Evolutionary conservation across 2,888 invertebrate species (phyloP).

Genomic region (Melieria omissa): DNA sequence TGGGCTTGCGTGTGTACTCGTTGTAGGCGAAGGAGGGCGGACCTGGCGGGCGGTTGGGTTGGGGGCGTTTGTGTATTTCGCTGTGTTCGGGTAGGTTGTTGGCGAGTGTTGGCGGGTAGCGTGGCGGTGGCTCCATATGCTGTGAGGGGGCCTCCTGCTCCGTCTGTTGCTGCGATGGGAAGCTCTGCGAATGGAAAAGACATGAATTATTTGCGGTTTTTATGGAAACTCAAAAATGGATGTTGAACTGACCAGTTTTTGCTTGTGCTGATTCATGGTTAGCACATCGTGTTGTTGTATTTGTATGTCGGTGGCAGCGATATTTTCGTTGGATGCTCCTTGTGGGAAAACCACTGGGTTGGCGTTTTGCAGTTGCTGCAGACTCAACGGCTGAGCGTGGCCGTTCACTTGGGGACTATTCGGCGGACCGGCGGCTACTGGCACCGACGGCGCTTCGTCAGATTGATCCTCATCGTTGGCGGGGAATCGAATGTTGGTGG

Average conservation of each 20-base stretch:
- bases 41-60: constrained; percentile 40
- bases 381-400: constrained; percentile 63
- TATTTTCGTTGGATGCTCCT: constrained; percentile 32
- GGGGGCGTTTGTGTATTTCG: constrained; percentile 42
- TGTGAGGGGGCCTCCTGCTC: constrained; percentile 65
- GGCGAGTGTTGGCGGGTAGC: constrained; percentile 49
- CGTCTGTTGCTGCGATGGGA: constrained; percentile 46
- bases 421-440: constrained; percentile 49
- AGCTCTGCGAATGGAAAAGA: constrained; percentile 45
- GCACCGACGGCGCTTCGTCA: constrained; percentile 47
- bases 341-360: constrained; percentile 64
- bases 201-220: background rate
- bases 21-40: constrained; percentile 51
- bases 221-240: background rate
- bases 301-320: constrained; percentile 48
- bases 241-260: constrained; percentile 54
- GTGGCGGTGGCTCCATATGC: constrained; percentile 63
- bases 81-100: constrained; percentile 38
- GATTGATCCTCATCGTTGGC: constrained; percentile 56
- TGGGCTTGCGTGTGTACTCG: constrained; percentile 60
- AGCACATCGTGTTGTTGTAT: constrained; percentile 64
- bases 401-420: constrained; percentile 60
- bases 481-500: constrained; percentile 65
- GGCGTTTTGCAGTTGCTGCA: constrained; percentile 58
- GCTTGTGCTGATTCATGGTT: constrained; percentile 60